These are phyloP conservation scores for Anastatus disparis DNA, from an alignment of 1,140 invertebrate species.

Conservation along the genomic window DNA sequence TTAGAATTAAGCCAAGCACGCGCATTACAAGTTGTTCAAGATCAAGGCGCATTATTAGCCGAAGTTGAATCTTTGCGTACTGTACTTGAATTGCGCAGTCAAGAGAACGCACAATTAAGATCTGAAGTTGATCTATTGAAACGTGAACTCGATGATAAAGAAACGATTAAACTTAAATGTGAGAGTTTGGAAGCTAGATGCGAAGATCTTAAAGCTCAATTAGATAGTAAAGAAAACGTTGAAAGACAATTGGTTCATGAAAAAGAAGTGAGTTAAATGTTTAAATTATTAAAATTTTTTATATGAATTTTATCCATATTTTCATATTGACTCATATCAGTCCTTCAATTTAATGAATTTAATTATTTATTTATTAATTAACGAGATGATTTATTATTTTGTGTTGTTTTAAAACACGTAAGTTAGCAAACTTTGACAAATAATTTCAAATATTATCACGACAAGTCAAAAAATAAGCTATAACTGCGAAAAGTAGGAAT, in stretches of 20 bases:
- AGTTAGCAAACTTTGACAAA: too few species aligned
- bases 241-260: constrained; percentile 70
- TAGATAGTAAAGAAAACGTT: constrained; percentile 69
- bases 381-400: too few species aligned
- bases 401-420: too few species aligned
- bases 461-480: too few species aligned
- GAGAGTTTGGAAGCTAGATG: constrained; percentile 72
- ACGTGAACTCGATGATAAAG: constrained; percentile 70
- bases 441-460: too few species aligned
- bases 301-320: too few species aligned
- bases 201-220: constrained; percentile 76
- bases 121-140: constrained; percentile 70
- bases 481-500: too few species aligned
- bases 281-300: too few species aligned
- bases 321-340: too few species aligned
- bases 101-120: constrained; percentile 76
- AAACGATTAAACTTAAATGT: constrained; percentile 70
- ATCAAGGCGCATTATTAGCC: constrained; percentile 63
- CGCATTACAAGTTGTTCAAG: constrained; percentile 26
- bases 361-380: too few species aligned
- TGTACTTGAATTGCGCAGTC: constrained; percentile 80
- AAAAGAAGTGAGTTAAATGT: constrained; percentile 64
- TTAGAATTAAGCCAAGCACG: constrained; percentile 48
- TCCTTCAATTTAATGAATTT: too few species aligned
- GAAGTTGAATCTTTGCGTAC: constrained; percentile 80